phyloP scores from a whole-genome alignment of 1,140 invertebrate genomes.

The Calliphora vicina region DNA sequence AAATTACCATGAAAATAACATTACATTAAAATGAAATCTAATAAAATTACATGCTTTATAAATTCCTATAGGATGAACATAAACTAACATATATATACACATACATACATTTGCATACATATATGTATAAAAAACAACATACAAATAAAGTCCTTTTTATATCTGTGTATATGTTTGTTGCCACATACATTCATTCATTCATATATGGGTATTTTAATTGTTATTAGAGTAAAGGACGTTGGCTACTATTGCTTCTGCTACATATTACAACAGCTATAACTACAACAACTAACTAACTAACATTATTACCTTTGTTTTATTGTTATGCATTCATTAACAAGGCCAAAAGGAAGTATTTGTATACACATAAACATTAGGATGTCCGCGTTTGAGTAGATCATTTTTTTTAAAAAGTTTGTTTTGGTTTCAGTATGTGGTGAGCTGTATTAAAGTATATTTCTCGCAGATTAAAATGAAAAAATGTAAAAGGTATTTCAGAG shows the following conservation, averaged over 20 bases:
- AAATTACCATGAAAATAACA: slow-evolving; percentile 1
- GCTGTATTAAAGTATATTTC: no score
- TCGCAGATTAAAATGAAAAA: no score
- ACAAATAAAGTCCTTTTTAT: background rate
- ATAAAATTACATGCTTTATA: slow-evolving; percentile 24
- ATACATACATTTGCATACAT: background rate
- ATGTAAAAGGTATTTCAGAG: no score
- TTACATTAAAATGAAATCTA: slow-evolving; percentile 30
- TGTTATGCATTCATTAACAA: slow-evolving; percentile 29
- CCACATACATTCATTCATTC: no score
- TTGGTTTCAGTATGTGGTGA: no score
- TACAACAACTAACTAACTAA: background rate
- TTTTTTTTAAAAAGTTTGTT: no score
- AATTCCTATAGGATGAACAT: slow-evolving; percentile 23
- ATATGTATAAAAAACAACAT: background rate
- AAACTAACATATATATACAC: background rate
- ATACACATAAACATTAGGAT: background rate
- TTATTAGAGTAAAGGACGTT: background rate
- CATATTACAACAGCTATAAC: background rate
- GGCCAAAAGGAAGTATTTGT: background rate
- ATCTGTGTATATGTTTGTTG: no score
- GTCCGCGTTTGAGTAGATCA: no score
- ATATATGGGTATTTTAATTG: slow-evolving; percentile 3
- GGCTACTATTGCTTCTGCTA: no score
- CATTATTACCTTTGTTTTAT: slow-evolving; percentile 26